A percentile compares a stretch with the other conserved stretches of the same genome.
Evolutionary conservation across 1,140 invertebrate species (phyloP).

Genomic region (Bombus waltoni): DNA sequence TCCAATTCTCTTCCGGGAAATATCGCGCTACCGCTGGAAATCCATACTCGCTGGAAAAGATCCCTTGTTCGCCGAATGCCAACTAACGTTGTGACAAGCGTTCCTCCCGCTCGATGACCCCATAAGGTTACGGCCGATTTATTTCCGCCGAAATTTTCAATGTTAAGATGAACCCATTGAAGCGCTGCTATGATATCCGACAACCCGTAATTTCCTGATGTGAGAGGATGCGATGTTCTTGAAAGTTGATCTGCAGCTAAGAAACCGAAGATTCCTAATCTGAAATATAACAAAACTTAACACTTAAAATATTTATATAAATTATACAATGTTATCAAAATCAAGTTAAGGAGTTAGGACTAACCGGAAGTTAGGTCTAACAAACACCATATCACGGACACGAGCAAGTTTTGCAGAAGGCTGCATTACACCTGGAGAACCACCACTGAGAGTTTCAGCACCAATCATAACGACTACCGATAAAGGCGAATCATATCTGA

Average conservation of each 20-base stretch:
- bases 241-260: conserved; percentile 88
- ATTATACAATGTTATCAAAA: background rate
- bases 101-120: conserved; percentile 91
- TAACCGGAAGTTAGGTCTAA: conserved; percentile 89
- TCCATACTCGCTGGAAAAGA: conserved; percentile 88
- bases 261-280: conserved; percentile 91
- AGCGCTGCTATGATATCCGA: conserved; percentile 91
- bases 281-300: conserved; percentile 30
- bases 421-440: conserved; percentile 86
- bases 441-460: conserved; percentile 89
- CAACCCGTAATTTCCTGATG: conserved; percentile 94
- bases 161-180: conserved; percentile 91
- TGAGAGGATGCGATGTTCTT: conserved; percentile 86
- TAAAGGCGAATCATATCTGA: conserved; percentile 88
- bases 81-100: conserved; percentile 88
- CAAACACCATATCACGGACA: conserved; percentile 91
- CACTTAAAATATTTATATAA: background rate
- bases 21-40: conserved; percentile 88
- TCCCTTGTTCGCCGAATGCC: conserved; percentile 83
- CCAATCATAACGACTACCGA: conserved; percentile 93
- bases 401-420: conserved; percentile 87
- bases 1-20: conserved; percentile 86
- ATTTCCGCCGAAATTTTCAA: conserved; percentile 92
- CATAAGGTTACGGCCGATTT: conserved; percentile 89
- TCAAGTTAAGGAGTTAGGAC: background rate